These are phyloP conservation scores for Seriola aureovittata DNA, from an alignment of 2,113 vertebrate genomes.

Conservation along the genomic window DNA sequence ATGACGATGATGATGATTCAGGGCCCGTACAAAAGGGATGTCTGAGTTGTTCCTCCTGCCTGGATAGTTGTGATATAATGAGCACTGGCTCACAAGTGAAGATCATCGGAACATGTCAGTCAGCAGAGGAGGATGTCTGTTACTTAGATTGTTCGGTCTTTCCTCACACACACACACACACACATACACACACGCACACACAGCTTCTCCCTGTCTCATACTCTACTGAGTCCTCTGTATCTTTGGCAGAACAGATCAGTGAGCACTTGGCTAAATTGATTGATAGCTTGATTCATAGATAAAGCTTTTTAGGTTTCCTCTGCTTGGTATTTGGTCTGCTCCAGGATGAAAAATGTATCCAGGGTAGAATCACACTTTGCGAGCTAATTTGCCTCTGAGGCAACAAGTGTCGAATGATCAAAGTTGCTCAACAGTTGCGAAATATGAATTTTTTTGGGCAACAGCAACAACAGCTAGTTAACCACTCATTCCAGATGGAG, in stretches of 20 bases:
- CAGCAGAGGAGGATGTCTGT: conserved; percentile 35
- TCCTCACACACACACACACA: conserved; percentile 1
- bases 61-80: conserved; percentile 21
- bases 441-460: background rate
- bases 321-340: background rate
- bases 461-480: background rate
- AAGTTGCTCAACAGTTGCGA: background rate
- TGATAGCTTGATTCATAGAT: background rate
- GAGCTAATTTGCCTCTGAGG: background rate
- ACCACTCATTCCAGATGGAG: background rate
- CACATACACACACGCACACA: conserved; percentile 9
- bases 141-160: conserved; percentile 3
- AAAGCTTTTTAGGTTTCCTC: background rate
- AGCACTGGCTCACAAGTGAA: conserved; percentile 5
- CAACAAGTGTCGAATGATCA: background rate
- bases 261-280: conserved; percentile 17
- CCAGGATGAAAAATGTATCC: background rate
- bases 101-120: conserved; percentile 16
- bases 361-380: background rate
- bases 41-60: conserved; percentile 17
- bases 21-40: background rate
- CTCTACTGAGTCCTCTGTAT: background rate
- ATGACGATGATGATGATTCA: background rate
- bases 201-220: conserved; percentile 7
- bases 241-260: conserved; percentile 24